These are phyloP conservation scores for Periparus ater DNA, from an alignment of 2,797 vertebrate species.

Conservation along the genomic window DNA sequence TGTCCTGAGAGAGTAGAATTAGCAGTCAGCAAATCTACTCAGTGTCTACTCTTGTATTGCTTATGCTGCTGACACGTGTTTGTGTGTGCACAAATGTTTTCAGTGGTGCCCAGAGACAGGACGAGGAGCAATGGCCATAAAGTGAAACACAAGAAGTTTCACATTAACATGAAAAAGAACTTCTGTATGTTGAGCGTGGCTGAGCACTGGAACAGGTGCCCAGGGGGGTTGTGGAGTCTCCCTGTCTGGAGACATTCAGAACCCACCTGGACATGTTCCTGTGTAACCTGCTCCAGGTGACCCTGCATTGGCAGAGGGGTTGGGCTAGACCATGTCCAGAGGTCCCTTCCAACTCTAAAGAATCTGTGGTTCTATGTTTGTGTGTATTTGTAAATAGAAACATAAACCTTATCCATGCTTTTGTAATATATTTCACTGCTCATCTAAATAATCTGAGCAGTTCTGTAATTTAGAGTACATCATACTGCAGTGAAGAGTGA, in stretches of 20 bases:
- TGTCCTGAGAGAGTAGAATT: constrained; percentile 34
- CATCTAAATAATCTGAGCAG: background rate
- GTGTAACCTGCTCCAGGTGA: background rate
- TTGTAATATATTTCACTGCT: background rate
- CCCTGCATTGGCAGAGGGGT: background rate
- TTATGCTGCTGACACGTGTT: background rate
- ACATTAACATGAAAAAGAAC: background rate
- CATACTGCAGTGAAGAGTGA: background rate
- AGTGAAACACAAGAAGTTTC: background rate
- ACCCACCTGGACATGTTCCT: background rate
- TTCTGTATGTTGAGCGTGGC: background rate
- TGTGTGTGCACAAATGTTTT: background rate
- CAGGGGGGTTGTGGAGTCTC: fast-evolving
- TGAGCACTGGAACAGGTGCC: background rate
- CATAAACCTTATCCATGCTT: background rate
- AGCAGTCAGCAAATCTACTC: background rate
- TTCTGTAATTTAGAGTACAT: background rate
- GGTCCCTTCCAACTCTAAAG: background rate
- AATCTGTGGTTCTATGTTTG: background rate
- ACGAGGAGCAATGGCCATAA: background rate
- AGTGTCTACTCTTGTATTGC: background rate
- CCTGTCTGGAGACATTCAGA: background rate
- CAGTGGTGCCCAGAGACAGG: background rate
- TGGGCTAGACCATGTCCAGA: background rate
- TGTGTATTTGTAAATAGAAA: background rate